These are phyloP conservation scores for Ophioninae sp. DNA, from an alignment of 2,888 invertebrate species.

Conservation along the genomic window DNA sequence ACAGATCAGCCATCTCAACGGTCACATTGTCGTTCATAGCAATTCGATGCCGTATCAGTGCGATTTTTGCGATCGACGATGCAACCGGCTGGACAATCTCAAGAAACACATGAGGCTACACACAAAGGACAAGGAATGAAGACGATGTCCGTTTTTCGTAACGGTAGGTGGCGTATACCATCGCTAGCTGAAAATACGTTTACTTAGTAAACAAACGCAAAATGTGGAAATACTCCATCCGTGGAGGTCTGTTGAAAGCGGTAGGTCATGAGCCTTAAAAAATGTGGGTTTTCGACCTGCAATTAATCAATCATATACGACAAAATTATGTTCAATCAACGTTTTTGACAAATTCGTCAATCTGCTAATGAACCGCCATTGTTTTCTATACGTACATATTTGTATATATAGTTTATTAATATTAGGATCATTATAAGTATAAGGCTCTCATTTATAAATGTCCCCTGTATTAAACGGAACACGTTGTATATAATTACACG, in stretches of 20 bases:
- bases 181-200: background rate
- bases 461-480: background rate
- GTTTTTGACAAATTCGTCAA: background rate
- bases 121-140: slow-evolving; percentile 69
- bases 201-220: background rate
- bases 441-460: background rate
- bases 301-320: too few relatives aligned
- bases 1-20: slow-evolving; percentile 75
- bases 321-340: too few relatives aligned
- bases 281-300: too few relatives aligned
- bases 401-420: background rate
- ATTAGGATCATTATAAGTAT: background rate
- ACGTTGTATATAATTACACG: background rate
- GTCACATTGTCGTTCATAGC: slow-evolving; percentile 75
- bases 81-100: slow-evolving; percentile 75
- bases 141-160: background rate
- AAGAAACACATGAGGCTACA: slow-evolving; percentile 77
- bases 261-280: too few relatives aligned
- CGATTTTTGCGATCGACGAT: slow-evolving; percentile 74
- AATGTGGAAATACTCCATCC: background rate
- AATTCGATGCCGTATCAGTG: slow-evolving; percentile 77
- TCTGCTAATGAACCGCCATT: background rate
- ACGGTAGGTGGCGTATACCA: background rate
- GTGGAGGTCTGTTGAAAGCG: too few relatives aligned
- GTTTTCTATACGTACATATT: background rate